Percentiles rank a stretch among this genome's conserved stretches.
These are phyloP conservation scores for Neelides folsomi DNA, from an alignment of 2,888 invertebrate species.

Conservation along the genomic window DNA sequence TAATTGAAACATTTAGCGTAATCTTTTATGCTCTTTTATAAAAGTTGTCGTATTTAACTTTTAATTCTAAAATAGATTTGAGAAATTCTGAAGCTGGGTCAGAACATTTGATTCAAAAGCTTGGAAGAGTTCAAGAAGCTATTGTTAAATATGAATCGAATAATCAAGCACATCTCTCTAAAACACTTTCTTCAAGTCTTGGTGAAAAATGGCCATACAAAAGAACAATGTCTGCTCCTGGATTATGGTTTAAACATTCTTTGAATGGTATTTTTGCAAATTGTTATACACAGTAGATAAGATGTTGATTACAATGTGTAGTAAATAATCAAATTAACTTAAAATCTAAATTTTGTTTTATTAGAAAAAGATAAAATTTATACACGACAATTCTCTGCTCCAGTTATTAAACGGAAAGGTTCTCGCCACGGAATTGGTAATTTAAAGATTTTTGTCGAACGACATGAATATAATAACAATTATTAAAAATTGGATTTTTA, in stretches of 20 bases:
- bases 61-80: slow-evolving; percentile 67
- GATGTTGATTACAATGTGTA: no score
- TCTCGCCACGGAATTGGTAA: slow-evolving; percentile 82
- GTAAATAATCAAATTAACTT: no score
- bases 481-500: slow-evolving; percentile 1
- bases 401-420: slow-evolving; percentile 83
- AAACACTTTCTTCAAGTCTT: slow-evolving; percentile 74
- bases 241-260: slow-evolving; percentile 58
- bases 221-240: slow-evolving; percentile 82
- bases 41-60: not conserved
- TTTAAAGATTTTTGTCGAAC: slow-evolving; percentile 41
- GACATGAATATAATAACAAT: no score
- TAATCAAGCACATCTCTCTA: slow-evolving; percentile 42
- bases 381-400: slow-evolving; percentile 84
- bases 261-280: not conserved
- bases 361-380: slow-evolving; percentile 39
- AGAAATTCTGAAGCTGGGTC: slow-evolving; percentile 75
- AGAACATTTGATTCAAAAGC: slow-evolving; percentile 70
- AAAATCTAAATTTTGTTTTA: slow-evolving; percentile 1
- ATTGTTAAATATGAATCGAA: slow-evolving; percentile 37
- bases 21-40: slow-evolving; percentile 5
- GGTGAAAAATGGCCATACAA: slow-evolving; percentile 92
- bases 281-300: no score
- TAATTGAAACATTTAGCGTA: no score
- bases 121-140: slow-evolving; percentile 78